phyloP scores from a whole-genome alignment of 2,888 invertebrate genomes.

The Diaprepes abbreviatus region DNA sequence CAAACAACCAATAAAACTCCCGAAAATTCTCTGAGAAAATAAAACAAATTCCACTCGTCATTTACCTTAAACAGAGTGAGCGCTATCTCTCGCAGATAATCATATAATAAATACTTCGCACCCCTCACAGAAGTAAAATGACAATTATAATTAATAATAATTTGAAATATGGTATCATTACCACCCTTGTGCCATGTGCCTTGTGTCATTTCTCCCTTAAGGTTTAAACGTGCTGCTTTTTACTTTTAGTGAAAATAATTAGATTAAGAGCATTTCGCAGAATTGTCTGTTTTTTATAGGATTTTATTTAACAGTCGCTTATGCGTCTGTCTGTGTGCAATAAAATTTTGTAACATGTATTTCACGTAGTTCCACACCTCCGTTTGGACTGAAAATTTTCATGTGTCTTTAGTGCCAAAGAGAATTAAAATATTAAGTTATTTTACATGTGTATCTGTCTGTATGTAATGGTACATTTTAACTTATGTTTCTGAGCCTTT shows the following conservation, averaged over 20 bases:
- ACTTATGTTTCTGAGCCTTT: no score
- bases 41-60: conserved; percentile 3
- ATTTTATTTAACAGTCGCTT: no score
- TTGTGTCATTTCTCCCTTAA: conserved; percentile 19
- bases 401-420: no score
- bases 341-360: no score
- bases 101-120: conserved; percentile 21
- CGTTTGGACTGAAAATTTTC: no score
- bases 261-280: background rate
- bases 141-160: conserved; percentile 30
- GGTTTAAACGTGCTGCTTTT: conserved; percentile 1
- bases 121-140: conserved; percentile 26
- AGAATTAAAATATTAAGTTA: no score
- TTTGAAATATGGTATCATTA: conserved; percentile 30
- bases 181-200: conserved; percentile 26
- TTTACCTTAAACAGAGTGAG: conserved; percentile 14
- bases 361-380: no score
- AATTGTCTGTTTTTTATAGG: no score
- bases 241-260: background rate
- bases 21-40: background rate
- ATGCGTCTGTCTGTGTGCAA: no score
- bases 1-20: no score
- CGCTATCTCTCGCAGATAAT: conserved; percentile 20
- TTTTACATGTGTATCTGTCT: no score
- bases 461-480: no score